Base-by-base conservation (phyloP, 2,113 vertebrate genomes). In the Cervus canadensis region DNA sequence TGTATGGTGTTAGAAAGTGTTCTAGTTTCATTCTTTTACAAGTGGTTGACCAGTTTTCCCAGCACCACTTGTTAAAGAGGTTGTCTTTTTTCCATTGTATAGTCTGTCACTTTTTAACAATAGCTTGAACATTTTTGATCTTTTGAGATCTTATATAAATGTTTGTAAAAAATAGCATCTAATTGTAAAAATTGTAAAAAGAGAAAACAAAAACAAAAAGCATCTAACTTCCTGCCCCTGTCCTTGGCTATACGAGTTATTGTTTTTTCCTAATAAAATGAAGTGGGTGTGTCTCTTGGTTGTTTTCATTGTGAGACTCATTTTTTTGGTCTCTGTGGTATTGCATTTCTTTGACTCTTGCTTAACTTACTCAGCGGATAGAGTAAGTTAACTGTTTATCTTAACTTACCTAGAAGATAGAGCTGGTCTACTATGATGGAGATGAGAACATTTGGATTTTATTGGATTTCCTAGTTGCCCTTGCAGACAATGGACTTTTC, bases 401-500 rank as follows among this genome's bases (percentile, higher is more conserved):
- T 96, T 71, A 84, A 95, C 76, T 71, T 79, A n/a, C 95, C 95
- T 50, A 56, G 16, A 85, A 89, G 89, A 1, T 81, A 89, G 28
- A 19, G 19, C 6, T 94, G 74, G 23, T 84, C 87, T 82, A 14
- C 60, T 95, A 5, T 98, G 94, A 82, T 0, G 30, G 57, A 83
- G 84, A 94, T 43, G 78, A 83, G 82, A 81, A 71, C 14, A 87
- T 95, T 96, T 97, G 54, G 40, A 83, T 78, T 92, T 97, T 50
- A 87, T 74, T 96, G 87, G 67, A 97, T 91, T 97, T 97, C 25
- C 30, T 95, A 28, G 36, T 87, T 97, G 59, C 33, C 40, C 3
- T 96, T 64, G 62, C 76, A 97, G 85, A 33, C 15, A 81, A 2
- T 97, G 96, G 87, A 62, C 13, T 95, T 94, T 87, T 98, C 95